phyloP scores from a whole-genome alignment of 2,888 invertebrate species.

The Nasonovia ribisnigri region DNA sequence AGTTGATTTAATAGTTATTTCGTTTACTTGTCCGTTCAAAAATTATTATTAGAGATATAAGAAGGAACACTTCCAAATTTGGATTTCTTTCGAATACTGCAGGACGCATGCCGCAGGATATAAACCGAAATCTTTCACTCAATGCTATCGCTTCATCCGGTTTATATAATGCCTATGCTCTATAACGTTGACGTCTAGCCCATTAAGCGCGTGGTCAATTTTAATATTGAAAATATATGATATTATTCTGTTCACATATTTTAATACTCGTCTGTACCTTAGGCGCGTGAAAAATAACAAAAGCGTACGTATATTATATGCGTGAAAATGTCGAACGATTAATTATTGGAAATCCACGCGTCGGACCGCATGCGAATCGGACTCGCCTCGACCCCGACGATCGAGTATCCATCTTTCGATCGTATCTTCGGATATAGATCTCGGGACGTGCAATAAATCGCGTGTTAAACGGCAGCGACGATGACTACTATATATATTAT shows the following conservation, averaged over 20 bases:
- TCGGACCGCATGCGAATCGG: not conserved
- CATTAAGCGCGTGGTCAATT: not conserved
- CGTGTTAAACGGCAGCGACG: slow-evolving; percentile 22
- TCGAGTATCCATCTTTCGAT: not conserved
- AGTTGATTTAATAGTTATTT: no score
- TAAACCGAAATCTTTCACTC: not conserved
- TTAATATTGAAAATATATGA: not conserved
- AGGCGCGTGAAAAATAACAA: not conserved
- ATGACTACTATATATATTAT: not conserved
- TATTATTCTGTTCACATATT: not conserved
- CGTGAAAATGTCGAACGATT: not conserved
- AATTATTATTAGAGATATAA: no score
- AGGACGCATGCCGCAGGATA: not conserved
- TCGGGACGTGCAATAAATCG: not conserved
- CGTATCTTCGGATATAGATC: not conserved
- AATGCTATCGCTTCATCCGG: not conserved
- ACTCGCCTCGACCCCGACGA: slow-evolving; percentile 1
- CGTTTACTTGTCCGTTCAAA: no score
- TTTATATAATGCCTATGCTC: not conserved
- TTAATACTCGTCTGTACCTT: not conserved
- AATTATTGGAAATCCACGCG: not conserved
- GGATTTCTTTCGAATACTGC: not conserved
- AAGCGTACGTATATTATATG: not conserved
- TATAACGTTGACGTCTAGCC: not conserved
- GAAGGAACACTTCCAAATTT: not conserved